Conservation (phyloP, 2,888 invertebrate genomes). For the Chrysopilus asiliformis region DNA sequence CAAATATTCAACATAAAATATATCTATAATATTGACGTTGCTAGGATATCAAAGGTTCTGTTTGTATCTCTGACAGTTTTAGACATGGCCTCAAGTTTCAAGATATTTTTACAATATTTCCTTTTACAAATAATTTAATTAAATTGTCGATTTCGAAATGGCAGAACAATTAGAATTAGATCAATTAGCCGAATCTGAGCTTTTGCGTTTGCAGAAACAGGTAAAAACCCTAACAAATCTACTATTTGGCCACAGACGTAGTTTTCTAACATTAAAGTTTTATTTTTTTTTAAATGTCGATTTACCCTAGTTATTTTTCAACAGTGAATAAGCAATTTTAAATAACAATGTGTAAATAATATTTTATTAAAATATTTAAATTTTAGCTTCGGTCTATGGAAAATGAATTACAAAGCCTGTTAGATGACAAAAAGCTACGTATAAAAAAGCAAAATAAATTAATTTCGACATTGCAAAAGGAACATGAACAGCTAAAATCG, state of each 20-base stretch:
- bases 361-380: neutral
- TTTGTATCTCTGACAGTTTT: too few relatives aligned
- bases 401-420: constrained; percentile 9
- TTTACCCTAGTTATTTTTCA: neutral
- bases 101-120: too few relatives aligned
- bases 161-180: neutral
- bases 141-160: neutral
- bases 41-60: too few relatives aligned
- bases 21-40: too few relatives aligned
- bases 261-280: neutral
- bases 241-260: too few relatives aligned
- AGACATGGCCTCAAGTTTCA: too few relatives aligned
- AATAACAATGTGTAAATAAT: too few relatives aligned
- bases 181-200: neutral
- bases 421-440: constrained; percentile 8
- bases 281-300: neutral
- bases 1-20: too few relatives aligned
- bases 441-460: constrained; percentile 8
- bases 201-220: neutral
- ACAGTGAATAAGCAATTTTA: neutral
- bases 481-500: constrained; percentile 8
- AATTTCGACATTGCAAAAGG: constrained; percentile 9
- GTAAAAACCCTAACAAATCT: too few relatives aligned
- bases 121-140: too few relatives aligned
- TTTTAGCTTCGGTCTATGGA: constrained; percentile 10